These are phyloP conservation scores for Willisornis vidua DNA, from an alignment of 2,113 vertebrate genomes.

Conservation along the genomic window DNA sequence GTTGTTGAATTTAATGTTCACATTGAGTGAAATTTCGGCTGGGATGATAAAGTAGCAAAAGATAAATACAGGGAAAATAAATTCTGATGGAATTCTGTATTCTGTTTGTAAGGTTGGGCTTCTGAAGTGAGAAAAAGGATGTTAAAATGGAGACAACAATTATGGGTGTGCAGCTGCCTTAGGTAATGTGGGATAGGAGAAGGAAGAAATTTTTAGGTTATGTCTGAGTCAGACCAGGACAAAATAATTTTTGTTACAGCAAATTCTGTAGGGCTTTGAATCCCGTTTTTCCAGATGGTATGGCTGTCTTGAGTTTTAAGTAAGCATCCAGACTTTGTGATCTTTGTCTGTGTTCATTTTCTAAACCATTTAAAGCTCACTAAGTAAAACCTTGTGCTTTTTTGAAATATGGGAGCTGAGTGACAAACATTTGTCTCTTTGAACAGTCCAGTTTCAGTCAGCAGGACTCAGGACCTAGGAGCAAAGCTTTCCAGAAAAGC, in stretches of 20 bases:
- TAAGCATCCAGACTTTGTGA: background rate
- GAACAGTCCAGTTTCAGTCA: background rate
- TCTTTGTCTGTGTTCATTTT: background rate
- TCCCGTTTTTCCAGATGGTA: background rate
- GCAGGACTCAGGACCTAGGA: background rate
- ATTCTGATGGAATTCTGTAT: background rate
- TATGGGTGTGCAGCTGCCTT: background rate
- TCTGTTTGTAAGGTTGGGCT: background rate
- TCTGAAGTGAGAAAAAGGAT: background rate
- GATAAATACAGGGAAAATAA: background rate
- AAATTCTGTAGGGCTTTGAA: background rate
- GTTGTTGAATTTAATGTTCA: background rate
- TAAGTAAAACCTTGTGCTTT: background rate
- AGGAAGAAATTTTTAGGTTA: background rate
- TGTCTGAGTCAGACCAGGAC: background rate
- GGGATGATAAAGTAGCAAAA: background rate
- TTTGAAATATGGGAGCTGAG: background rate
- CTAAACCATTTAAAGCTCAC: background rate
- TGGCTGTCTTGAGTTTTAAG: background rate
- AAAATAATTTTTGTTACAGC: background rate
- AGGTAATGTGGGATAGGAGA: background rate
- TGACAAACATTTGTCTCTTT: background rate
- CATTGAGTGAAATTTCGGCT: background rate
- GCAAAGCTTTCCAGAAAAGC: background rate
- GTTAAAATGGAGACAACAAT: background rate